Base-by-base conservation (phyloP, 2,797 vertebrate species). In the Onychomys arenicola region DNA sequence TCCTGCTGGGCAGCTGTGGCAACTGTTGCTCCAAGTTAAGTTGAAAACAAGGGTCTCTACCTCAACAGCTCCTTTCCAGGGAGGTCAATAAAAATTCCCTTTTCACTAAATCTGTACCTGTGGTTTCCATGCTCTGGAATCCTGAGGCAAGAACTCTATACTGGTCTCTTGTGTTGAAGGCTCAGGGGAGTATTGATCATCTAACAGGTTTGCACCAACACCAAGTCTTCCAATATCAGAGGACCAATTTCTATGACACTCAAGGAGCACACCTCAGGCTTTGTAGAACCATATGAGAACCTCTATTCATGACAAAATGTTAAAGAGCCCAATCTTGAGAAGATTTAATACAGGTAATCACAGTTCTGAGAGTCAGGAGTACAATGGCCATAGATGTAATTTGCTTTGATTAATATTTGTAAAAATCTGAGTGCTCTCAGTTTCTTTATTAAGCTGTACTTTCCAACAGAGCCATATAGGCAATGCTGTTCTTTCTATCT, bases 21-120 rank as follows among this genome's bases (percentile, higher is more conserved):
- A 49, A 37, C 32, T 49, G 46, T 10, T 37, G 49, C 4, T 16
- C 34, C 32, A 16, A 52, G 4, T 12, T 29, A 65, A 84, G 19
- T 65, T 84, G 43, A 63, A 65, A 17, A 21, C 32, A 7, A n/a
- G 21, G 23, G 17, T 52, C 52, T 27, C 46, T 55, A 55, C 4
- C 7, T 6, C 2, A 49, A 67, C 21, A 25, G 1, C 13, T 69
- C 21, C 3, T 27, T 37, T 37, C 2, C 65, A 0, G 3, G 32
- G 6, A 57, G 9, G 23, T 29, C 16, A 73, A 87, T 40, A 40
- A 71, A 29, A 21, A 55, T 71, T 32, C 5, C n/a, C 32, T 40
- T 75, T 88, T 10, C 17, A 88, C 12, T 59, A 27, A 73, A 9
- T 7, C 1, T 57, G 21, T 59, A 57, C 57, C 25, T 73, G n/a